Conservation (phyloP, 2,888 invertebrate species). For the Platynereis dumerilii region DNA sequence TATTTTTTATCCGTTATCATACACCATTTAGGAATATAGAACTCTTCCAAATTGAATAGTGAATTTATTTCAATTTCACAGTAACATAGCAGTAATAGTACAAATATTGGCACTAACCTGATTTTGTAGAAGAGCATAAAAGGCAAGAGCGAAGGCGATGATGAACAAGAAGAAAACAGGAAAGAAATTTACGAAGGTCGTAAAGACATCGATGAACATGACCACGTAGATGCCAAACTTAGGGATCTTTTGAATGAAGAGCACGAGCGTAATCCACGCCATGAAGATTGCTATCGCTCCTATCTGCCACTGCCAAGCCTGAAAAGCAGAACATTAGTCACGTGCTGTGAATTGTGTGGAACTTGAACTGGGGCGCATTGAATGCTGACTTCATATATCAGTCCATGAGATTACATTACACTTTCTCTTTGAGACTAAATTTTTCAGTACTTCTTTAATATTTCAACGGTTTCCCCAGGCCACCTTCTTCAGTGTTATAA, state of each 20-base stretch:
- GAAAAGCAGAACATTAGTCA: too few species aligned
- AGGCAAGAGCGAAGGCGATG: conserved; percentile 60
- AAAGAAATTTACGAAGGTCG: conserved; percentile 61
- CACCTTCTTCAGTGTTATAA: too few species aligned
- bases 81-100: too few species aligned
- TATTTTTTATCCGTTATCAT: too few species aligned
- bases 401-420: too few species aligned
- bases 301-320: conserved; percentile 67
- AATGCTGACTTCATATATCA: not conserved
- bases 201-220: conserved; percentile 61
- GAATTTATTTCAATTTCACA: too few species aligned
- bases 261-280: conserved; percentile 63
- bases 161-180: conserved; percentile 62
- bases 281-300: conserved; percentile 65
- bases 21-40: too few species aligned
- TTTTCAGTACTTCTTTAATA: too few species aligned
- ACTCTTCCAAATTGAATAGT: too few species aligned
- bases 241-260: conserved; percentile 62
- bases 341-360: not conserved
- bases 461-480: too few species aligned
- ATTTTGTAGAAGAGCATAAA: conserved; percentile 54
- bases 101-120: conserved; percentile 44
- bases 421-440: too few species aligned
- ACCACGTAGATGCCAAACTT: conserved; percentile 60
- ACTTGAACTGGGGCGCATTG: not conserved